A percentile compares a stretch with the other conserved stretches of the same genome.
phyloP scores from a whole-genome alignment of 2,113 vertebrate genomes.

The Thalassarche chlororhynchos region DNA sequence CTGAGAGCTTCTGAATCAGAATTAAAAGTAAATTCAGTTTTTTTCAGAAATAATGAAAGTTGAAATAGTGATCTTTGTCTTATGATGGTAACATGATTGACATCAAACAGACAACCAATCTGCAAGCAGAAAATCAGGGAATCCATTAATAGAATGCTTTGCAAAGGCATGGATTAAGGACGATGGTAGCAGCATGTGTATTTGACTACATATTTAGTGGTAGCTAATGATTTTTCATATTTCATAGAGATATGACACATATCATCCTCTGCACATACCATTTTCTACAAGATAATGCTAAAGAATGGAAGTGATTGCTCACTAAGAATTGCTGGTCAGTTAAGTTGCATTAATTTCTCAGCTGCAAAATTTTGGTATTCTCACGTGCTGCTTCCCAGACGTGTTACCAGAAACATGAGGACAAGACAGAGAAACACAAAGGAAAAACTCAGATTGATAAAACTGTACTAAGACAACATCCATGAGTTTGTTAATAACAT shows the following conservation, averaged over 20 bases:
- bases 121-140: background rate
- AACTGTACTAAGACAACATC: background rate
- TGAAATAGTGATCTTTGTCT: background rate
- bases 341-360: background rate
- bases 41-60: background rate
- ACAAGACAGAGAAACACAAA: background rate
- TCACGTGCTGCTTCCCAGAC: background rate
- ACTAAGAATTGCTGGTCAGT: background rate
- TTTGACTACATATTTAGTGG: background rate
- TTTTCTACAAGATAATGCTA: background rate
- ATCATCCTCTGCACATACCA: background rate
- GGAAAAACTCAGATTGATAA: background rate
- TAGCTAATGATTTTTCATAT: background rate
- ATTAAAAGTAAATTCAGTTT: background rate
- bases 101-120: background rate
- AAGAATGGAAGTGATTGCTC: background rate
- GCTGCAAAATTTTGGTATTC: background rate
- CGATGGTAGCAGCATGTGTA: background rate
- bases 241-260: background rate
- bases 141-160: background rate
- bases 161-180: background rate
- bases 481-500: background rate
- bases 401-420: background rate
- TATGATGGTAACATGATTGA: background rate
- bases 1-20: background rate